phyloP scores from a whole-genome alignment of 2,888 invertebrate species.

The Sericinus montela region DNA sequence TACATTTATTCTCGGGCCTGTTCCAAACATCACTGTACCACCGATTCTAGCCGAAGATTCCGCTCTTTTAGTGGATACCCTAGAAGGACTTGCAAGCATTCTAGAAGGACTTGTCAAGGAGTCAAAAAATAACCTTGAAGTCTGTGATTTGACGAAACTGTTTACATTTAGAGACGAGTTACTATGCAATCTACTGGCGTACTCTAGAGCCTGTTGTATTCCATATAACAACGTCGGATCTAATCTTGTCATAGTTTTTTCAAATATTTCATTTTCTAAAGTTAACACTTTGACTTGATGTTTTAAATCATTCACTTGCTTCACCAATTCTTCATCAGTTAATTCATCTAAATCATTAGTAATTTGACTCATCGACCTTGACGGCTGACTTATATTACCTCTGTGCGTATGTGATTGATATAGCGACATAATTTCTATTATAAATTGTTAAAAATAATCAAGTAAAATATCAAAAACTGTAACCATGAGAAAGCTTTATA shows the following conservation, averaged over 20 bases:
- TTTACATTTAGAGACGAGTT: constrained; percentile 39
- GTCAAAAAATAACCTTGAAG: constrained; percentile 44
- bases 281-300: constrained; percentile 45
- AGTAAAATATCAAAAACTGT: constrained; percentile 13
- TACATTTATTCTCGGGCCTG: constrained; percentile 68
- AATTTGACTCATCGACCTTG: constrained; percentile 45
- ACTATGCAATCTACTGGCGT: constrained; percentile 50
- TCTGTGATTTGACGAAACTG: constrained; percentile 49
- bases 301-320: constrained; percentile 50
- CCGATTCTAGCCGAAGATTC: constrained; percentile 58
- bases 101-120: constrained; percentile 44
- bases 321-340: constrained; percentile 52
- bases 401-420: constrained; percentile 26
- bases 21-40: constrained; percentile 49
- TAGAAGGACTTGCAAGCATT: constrained; percentile 38
- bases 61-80: constrained; percentile 45
- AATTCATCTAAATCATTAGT: constrained; percentile 47
- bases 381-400: constrained; percentile 43
- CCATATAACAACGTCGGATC: constrained; percentile 69
- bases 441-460: constrained; percentile 6
- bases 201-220: constrained; percentile 61
- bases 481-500: constrained; percentile 1
- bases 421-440: constrained; percentile 23
- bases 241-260: constrained; percentile 60
- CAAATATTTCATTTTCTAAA: constrained; percentile 76